These are phyloP conservation scores for Urosaurus nigricauda DNA, from an alignment of 2,797 vertebrate species.

Conservation along the genomic window DNA sequence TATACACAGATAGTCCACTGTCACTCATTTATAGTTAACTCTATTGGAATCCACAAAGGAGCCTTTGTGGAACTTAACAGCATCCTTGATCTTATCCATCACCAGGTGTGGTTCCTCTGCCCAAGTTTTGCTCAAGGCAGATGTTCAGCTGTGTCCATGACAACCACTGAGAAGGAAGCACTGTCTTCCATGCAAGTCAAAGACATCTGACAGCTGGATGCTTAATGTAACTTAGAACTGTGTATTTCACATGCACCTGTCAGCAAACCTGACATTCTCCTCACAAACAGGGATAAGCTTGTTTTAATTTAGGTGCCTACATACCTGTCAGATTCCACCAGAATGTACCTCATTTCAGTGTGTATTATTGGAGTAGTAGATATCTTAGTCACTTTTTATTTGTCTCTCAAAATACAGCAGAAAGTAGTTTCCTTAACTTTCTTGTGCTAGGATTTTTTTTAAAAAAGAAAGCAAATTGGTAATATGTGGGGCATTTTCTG, in stretches of 20 bases:
- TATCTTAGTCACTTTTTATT: not conserved
- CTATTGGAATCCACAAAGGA: not conserved
- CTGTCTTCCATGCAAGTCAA: not conserved
- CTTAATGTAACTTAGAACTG: not conserved
- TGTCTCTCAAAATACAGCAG: not conserved
- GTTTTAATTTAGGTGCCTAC: not conserved
- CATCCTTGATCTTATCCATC: not conserved
- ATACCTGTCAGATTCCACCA: not conserved
- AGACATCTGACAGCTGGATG: not conserved
- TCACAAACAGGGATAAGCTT: not conserved
- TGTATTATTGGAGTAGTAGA: not conserved
- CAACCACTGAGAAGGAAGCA: not conserved
- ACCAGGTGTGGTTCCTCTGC: not conserved
- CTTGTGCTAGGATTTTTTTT: too few species aligned
- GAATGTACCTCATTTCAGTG: not conserved
- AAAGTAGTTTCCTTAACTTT: too few species aligned
- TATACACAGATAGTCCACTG: too few species aligned
- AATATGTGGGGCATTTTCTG: too few species aligned
- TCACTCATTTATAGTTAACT: not conserved
- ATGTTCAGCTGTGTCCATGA: slow-evolving; percentile 18
- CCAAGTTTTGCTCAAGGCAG: slow-evolving; percentile 9
- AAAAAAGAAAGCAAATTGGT: too few species aligned
- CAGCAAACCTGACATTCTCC: not conserved
- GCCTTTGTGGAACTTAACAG: not conserved
- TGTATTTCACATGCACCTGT: not conserved